Base-by-base conservation (phyloP, 2,888 invertebrate genomes). In the Falcaria lacertinaria region DNA sequence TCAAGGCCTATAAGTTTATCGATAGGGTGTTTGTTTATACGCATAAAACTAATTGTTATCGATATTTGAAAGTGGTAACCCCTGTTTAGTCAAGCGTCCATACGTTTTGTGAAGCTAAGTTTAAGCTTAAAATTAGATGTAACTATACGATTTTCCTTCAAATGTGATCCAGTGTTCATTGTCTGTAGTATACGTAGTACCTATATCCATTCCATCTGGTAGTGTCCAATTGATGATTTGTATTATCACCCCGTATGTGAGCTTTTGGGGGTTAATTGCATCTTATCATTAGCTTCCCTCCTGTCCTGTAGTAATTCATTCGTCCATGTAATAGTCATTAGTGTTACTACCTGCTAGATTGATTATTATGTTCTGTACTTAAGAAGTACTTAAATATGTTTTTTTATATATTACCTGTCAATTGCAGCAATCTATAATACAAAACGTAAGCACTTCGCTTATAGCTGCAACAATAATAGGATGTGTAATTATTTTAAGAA, bases 251-350 rank as follows among this genome's bases (percentile, higher is more conserved):
- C 52, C 50, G 54, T 50, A 19, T 57, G 43, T 55, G n/a, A 54
- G 58, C 54, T 61, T 77, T 74, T 71, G 54, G 54, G 72, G 43
- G 62, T 57, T 50, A 72, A 64, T 72, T 69, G 66, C 52, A 49
- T 48, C 42, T 67, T 66, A 64, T 66, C 57, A 50, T 61, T 73
- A 74, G 64, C 57, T 62, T 68, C 76, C 75, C 81, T 80, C 75
- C 78, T 69, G 81, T 80, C 75, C 78, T 69, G 56, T 78, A 76
- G 75, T 53, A 82, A 80, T 69, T 65, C 79, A 83, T 87, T 83
- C 88, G 88, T 88, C 88, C 88, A 87, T 84, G 78, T 78, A 74
- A 71, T 87, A 88, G 88, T 88, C 88, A 88, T 70, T 88, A 87
- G 85, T 56, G 36, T 82, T 79, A 67, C 52, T 64, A 59, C 59